Percentiles rank a stretch among this genome's conserved stretches.
Evolutionary conservation across 2,113 vertebrate genomes (phyloP).

Genomic region (Fregata magnificens): DNA sequence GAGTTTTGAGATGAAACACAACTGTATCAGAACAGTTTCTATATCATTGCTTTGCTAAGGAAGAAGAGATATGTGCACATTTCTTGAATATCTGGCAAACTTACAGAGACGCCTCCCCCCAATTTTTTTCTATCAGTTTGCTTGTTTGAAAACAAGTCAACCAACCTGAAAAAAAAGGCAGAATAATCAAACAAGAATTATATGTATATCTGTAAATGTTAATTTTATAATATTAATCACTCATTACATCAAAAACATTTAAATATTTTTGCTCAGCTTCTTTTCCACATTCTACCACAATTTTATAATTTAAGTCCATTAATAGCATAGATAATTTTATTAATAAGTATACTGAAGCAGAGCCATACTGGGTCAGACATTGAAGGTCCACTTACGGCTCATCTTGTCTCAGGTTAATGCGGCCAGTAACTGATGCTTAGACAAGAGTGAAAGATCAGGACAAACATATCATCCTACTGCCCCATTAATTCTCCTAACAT

Average conservation of each 20-base stretch:
- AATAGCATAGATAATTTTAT: background rate
- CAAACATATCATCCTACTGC: background rate
- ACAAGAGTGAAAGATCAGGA: slow-evolving; percentile 16
- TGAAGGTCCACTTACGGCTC: background rate
- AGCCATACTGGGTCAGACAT: background rate
- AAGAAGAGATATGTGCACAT: accelerated
- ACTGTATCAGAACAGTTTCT: background rate
- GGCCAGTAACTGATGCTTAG: slow-evolving; percentile 10
- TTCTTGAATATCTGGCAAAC: background rate
- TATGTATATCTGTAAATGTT: background rate
- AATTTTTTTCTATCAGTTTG: background rate
- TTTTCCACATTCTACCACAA: background rate
- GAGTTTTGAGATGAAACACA: background rate
- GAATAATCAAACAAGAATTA: background rate
- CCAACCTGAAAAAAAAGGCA: background rate
- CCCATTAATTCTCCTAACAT: background rate
- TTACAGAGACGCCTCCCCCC: background rate
- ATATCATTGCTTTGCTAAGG: background rate
- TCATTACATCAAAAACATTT: background rate
- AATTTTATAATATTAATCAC: background rate
- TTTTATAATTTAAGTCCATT: slow-evolving; percentile 7
- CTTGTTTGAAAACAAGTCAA: background rate
- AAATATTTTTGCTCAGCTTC: background rate
- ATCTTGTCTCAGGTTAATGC: slow-evolving; percentile 25
- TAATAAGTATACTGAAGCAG: slow-evolving; percentile 10